Base-by-base conservation (phyloP, 2,113 vertebrate species). In the Ciconia maguari region DNA sequence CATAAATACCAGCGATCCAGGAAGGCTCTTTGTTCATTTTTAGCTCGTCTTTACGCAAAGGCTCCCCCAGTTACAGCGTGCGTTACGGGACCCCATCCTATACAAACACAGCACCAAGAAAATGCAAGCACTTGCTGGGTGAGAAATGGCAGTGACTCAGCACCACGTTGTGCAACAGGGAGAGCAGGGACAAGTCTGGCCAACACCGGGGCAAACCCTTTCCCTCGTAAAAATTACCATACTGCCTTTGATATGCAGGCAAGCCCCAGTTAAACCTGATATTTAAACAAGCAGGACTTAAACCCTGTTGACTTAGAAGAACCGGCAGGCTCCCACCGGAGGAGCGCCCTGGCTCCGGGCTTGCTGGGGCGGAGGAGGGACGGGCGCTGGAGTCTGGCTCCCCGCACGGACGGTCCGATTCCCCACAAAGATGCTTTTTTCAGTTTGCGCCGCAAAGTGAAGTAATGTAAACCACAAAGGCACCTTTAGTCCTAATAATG, bases 371-470 rank as follows among this genome's bases (percentile, higher is more conserved):
- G 0, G 36, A 25, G 46, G 16, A 25, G 51, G 83, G 11, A 70
- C 0, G 1, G 25, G 26, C 18, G 25, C 78, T 41, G 36, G 32
- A 58, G 12, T 54, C 0, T 0, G 27, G 62, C 27, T 72, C 51
- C 58, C 62, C 0, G 0, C 54, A 36, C 0, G 0, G 27, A 70
- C 0, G 0, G 25, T 54, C 42, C 8, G 0, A 19, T 82, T 68
- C 57, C 61, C 46, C 27, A 30, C 25, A 0, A 91, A 81, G 64
- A 44, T 27, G 27, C 29, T 55, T 87, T 41, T 69, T 57, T 62
- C 18, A 4, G 41, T 74, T 74, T 55, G 36, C 2, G 5, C 70
- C 64, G 46, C 58, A 21, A 51, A 72, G 34, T n/a, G 71, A 58
- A 62, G 89, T 83, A 64, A 65, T 2, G 6, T 34, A 58, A 92